Percentiles rank a stretch among this genome's conserved stretches.
phyloP scores from a whole-genome alignment of 2,888 invertebrate species.

The Philhelius pedissequus region DNA sequence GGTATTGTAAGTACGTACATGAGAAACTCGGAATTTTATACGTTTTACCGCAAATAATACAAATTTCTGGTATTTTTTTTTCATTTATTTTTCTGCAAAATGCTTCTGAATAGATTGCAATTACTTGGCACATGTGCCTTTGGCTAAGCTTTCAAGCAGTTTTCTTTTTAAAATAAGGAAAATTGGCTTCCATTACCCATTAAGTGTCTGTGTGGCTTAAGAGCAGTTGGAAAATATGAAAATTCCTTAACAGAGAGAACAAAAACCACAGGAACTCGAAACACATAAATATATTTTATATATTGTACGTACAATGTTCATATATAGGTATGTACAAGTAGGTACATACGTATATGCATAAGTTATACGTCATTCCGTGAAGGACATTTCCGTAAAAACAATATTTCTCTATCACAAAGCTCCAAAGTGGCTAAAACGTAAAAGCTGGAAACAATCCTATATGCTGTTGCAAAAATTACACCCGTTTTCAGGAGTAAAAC shows the following conservation, averaged over 20 bases:
- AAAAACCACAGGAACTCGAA: background rate
- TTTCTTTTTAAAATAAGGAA: slow-evolving; percentile 7
- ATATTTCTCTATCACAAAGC: slow-evolving; percentile 34
- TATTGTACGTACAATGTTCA: background rate
- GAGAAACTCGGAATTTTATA: background rate
- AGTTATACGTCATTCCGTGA: slow-evolving; percentile 28
- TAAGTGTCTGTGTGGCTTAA: slow-evolving; percentile 8
- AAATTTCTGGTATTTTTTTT: background rate
- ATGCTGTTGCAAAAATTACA: slow-evolving; percentile 34
- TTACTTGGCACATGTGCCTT: slow-evolving; percentile 25
- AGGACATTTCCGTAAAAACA: slow-evolving; percentile 55
- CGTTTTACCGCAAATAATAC: background rate
- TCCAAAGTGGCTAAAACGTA: slow-evolving; percentile 48
- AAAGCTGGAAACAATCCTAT: slow-evolving; percentile 44
- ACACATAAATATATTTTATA: background rate
- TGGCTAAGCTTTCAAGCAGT: slow-evolving; percentile 23
- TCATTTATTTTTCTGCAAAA: background rate
- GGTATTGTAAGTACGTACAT: background rate
- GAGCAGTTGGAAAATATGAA: background rate
- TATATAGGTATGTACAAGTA: background rate
- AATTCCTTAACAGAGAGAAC: background rate
- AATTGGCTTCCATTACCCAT: slow-evolving; percentile 32
- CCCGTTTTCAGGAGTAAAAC: slow-evolving; percentile 33
- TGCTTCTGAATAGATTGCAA: slow-evolving; percentile 35
- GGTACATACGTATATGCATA: too few relatives aligned